These are phyloP conservation scores for Sebastes dallii DNA, from an alignment of 2,797 vertebrate species.

Conservation along the genomic window DNA sequence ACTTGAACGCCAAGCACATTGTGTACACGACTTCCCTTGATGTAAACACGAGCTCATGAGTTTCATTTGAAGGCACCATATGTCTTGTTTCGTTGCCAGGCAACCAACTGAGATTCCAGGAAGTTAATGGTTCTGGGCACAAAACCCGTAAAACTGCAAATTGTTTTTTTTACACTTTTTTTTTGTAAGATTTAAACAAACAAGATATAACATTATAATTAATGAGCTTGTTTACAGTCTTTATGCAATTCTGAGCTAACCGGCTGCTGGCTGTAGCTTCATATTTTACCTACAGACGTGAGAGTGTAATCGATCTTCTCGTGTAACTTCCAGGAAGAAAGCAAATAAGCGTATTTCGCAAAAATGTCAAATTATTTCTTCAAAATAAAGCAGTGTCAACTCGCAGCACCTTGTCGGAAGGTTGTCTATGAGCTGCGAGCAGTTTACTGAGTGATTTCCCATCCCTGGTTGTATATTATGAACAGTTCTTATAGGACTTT, in stretches of 20 bases:
- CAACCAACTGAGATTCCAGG: background rate
- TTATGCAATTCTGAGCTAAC: no score
- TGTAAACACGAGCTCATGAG: fast-evolving
- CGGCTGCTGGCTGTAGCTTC: no score
- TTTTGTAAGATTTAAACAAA: background rate
- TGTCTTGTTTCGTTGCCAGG: background rate
- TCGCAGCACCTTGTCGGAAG: background rate
- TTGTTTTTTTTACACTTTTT: background rate
- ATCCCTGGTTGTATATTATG: background rate
- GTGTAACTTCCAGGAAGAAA: background rate
- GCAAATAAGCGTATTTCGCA: background rate
- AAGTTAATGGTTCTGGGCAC: background rate
- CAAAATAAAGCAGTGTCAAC: background rate
- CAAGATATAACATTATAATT: background rate
- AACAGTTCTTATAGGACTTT: background rate
- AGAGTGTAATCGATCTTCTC: background rate
- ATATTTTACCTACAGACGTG: background rate
- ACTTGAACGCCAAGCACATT: no score
- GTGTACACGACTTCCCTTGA: no score
- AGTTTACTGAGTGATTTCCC: background rate
- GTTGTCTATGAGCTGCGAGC: background rate
- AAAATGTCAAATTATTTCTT: background rate
- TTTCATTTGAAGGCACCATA: no score
- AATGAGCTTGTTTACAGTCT: background rate
- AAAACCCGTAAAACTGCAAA: background rate